Base-by-base conservation (phyloP, 2,113 vertebrate genomes). In the Nycticorax nycticorax region DNA sequence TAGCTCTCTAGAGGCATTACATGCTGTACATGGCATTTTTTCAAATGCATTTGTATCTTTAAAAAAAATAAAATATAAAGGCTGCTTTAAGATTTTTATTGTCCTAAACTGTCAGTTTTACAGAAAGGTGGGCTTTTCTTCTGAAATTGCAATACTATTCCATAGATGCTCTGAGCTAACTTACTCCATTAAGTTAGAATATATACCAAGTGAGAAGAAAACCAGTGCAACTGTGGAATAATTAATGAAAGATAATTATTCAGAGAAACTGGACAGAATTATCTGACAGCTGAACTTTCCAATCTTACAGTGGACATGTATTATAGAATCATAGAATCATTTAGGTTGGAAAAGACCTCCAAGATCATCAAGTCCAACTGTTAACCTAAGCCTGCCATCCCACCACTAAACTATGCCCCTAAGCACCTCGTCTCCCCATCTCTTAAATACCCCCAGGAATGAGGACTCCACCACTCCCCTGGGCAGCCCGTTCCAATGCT, bases 271-370 rank as follows among this genome's bases (percentile, higher is more conserved):
- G 27, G 87, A 59, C 35, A 67, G 50, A 88, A 2, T 26, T 26
- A 81, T 59, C 16, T 59, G 37, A 74, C 6, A 81, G 43, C 11
- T 63, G 64, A 95, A 67, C 33, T 72, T 71, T 19, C 15, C 60
- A 74, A 0, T 43, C 52, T 52, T 53, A 72, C 5, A 93, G 30
- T 0, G 1, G 21, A 50, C 55, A 62, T 13, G 8, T 19, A 28
- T 76, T 43, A 43, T 15, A 43, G 41, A 43, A 43, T 43, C 41
- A 43, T 43, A 43, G 41, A 43, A 43, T 43, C 14, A 14, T 43
- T 43, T 43, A 43, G 41, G 41, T 43, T 43, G 41, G 41, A 43
- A 43, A 43, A 43, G 41, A 43, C 41, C 41, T 43, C 41, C 41
- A 43, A 43, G 41, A 43, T 43, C 41, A 43, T 43, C 41, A 43